phyloP scores from a whole-genome alignment of 2,888 invertebrate species.

The Amorpha juglandis region DNA sequence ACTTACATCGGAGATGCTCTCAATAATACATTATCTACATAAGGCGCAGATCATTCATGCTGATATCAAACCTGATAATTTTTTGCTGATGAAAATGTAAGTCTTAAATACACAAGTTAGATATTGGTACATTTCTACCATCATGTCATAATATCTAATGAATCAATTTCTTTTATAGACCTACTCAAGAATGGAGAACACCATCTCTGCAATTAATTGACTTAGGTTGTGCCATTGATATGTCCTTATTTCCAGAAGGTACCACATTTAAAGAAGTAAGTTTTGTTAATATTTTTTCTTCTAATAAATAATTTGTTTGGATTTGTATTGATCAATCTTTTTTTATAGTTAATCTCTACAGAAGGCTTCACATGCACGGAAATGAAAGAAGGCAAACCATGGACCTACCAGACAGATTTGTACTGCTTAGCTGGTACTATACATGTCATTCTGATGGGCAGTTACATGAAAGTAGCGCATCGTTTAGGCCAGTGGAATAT shows the following conservation, averaged over 20 bases:
- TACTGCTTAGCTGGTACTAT: slow-evolving; percentile 95
- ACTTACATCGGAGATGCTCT: slow-evolving; percentile 92
- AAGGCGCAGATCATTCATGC: slow-evolving; percentile 95
- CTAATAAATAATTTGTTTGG: not conserved
- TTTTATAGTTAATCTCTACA: slow-evolving; percentile 87
- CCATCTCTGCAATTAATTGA: slow-evolving; percentile 94
- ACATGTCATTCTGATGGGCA: slow-evolving; percentile 93
- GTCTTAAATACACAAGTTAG: slow-evolving; percentile 49
- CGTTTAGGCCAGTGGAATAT: slow-evolving; percentile 87
- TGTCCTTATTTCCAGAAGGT: slow-evolving; percentile 91
- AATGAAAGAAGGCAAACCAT: slow-evolving; percentile 94
- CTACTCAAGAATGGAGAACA: slow-evolving; percentile 85
- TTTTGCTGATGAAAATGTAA: slow-evolving; percentile 90
- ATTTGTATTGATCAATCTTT: slow-evolving; percentile 16
- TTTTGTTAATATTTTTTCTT: slow-evolving; percentile 23
- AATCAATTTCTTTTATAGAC: slow-evolving; percentile 66
- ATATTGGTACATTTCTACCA: not conserved
- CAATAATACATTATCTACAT: slow-evolving; percentile 93
- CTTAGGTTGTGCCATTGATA: slow-evolving; percentile 97
- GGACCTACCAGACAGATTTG: slow-evolving; percentile 97
- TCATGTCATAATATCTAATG: slow-evolving; percentile 2
- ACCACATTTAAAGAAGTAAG: slow-evolving; percentile 88
- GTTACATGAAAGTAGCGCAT: slow-evolving; percentile 92
- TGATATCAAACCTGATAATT: slow-evolving; percentile 98
- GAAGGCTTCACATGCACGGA: slow-evolving; percentile 93